phyloP scores from a whole-genome alignment of 2,888 invertebrate genomes.

The Scelioninae gen. 2 region DNA sequence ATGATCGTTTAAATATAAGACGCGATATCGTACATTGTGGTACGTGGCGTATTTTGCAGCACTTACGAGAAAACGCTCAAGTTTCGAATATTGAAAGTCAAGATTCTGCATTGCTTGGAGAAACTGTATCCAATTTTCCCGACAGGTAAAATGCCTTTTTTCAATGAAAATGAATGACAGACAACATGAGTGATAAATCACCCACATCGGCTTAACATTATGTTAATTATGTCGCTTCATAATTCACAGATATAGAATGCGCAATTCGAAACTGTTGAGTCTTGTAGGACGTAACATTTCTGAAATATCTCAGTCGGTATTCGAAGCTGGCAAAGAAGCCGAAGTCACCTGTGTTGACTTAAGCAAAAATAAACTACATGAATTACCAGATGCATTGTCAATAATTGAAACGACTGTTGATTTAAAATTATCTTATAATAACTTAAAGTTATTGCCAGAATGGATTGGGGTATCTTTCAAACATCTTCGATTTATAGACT shows the following conservation, averaged over 20 bases:
- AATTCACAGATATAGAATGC: constrained; percentile 79
- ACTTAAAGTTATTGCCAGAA: constrained; percentile 79
- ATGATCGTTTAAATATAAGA: constrained; percentile 87
- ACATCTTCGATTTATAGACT: constrained; percentile 83
- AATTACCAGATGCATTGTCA: constrained; percentile 80
- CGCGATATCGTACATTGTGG: constrained; percentile 90
- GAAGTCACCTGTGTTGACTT: constrained; percentile 87
- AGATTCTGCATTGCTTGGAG: constrained; percentile 71
- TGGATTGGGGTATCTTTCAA: constrained; percentile 79
- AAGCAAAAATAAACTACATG: constrained; percentile 85
- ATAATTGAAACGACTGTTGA: constrained; percentile 79
- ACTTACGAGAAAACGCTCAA: constrained; percentile 81
- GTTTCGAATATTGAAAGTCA: constrained; percentile 74
- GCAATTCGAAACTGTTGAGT: constrained; percentile 78
- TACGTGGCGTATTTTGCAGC: constrained; percentile 87
- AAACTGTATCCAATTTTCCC: constrained; percentile 73
- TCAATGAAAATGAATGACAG: too few species aligned
- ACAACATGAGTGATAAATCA: too few species aligned
- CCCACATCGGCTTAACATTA: too few species aligned
- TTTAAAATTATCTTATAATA: constrained; percentile 84
- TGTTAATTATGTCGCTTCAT: too few species aligned
- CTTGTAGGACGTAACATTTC: constrained; percentile 80
- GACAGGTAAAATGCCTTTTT: too few species aligned
- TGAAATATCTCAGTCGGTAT: constrained; percentile 83
- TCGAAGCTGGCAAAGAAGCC: constrained; percentile 82